Evolutionary conservation across 2,797 vertebrate species (phyloP).

Genomic region (Hemitrygon akajei): DNA sequence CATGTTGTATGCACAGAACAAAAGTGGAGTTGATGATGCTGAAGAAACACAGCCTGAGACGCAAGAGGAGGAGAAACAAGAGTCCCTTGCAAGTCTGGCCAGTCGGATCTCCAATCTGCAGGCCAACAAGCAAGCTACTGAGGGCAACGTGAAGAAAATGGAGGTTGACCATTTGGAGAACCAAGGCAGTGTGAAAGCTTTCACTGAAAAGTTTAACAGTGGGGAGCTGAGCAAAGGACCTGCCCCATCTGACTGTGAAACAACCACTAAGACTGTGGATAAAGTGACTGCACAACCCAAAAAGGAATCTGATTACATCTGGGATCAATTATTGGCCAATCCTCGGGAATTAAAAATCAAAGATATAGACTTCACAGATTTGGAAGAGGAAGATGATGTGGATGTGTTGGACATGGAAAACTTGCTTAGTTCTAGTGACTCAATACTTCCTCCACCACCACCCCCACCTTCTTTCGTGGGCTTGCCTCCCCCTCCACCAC

Average conservation of each 20-base stretch:
- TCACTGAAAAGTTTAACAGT: slow-evolving; percentile 75
- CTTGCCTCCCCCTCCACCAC: slow-evolving; percentile 48
- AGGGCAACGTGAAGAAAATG: slow-evolving; percentile 72
- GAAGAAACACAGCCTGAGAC: slow-evolving; percentile 61
- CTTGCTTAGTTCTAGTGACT: slow-evolving; percentile 62
- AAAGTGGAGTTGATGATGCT: slow-evolving; percentile 60
- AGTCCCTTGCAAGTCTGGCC: slow-evolving; percentile 70
- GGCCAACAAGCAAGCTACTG: slow-evolving; percentile 70
- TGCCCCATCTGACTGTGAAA: slow-evolving; percentile 57
- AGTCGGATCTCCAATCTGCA: slow-evolving; percentile 83
- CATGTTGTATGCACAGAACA: slow-evolving; percentile 86
- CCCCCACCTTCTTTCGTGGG: slow-evolving; percentile 64
- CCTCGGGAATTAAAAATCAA: slow-evolving; percentile 89
- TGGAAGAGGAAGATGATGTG: slow-evolving; percentile 83
- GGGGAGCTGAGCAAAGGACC: slow-evolving; percentile 73
- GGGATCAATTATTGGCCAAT: slow-evolving; percentile 91
- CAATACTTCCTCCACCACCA: slow-evolving; percentile 67
- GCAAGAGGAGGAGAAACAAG: slow-evolving; percentile 62
- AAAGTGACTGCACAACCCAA: slow-evolving; percentile 62
- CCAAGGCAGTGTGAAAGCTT: slow-evolving; percentile 78
- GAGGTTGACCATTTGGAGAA: slow-evolving; percentile 80
- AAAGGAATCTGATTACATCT: slow-evolving; percentile 92
- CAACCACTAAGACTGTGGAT: slow-evolving; percentile 62
- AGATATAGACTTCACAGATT: slow-evolving; percentile 96
- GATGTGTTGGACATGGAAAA: slow-evolving; percentile 78